phyloP scores from a whole-genome alignment of 1,140 invertebrate genomes.

The Drosophila tristis region DNA sequence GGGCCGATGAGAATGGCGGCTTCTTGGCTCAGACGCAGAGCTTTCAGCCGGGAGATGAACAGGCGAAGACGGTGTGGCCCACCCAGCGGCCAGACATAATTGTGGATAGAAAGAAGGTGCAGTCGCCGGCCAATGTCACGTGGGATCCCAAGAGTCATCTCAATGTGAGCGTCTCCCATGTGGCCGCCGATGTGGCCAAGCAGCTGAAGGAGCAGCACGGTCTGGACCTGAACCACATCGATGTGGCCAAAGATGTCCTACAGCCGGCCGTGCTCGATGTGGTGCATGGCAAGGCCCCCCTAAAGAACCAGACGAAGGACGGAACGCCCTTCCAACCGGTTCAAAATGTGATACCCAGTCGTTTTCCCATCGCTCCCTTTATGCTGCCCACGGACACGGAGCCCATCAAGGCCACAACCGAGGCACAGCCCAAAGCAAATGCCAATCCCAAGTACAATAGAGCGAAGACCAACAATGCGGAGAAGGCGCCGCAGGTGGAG shows the following conservation, averaged over 20 bases:
- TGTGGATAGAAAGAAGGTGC: slow-evolving; percentile 6
- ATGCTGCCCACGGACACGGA: slow-evolving; percentile 49
- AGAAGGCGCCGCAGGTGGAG: slow-evolving; percentile 63
- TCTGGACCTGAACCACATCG: slow-evolving; percentile 59
- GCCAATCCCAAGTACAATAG: slow-evolving; percentile 46
- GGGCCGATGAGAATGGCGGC: slow-evolving; percentile 86
- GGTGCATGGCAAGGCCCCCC: slow-evolving; percentile 62
- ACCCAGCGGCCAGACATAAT: slow-evolving; percentile 59
- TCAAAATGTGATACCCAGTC: slow-evolving; percentile 63
- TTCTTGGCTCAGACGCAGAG: slow-evolving; percentile 83
- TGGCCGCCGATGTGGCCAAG: slow-evolving; percentile 47
- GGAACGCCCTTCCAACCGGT: slow-evolving; percentile 53
- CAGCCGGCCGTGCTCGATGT: slow-evolving; percentile 64
- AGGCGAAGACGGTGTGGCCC: slow-evolving; percentile 55
- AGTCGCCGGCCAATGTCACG: slow-evolving; percentile 31
- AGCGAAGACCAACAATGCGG: slow-evolving; percentile 67
- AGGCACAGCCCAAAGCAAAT: not conserved
- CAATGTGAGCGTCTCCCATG: slow-evolving; percentile 66
- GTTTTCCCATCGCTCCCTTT: slow-evolving; percentile 73
- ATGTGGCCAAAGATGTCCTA: slow-evolving; percentile 59
- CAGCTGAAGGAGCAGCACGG: slow-evolving; percentile 68
- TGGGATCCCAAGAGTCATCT: slow-evolving; percentile 72
- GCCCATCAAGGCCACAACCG: slow-evolving; percentile 20
- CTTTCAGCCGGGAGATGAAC: slow-evolving; percentile 50
- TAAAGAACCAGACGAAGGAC: slow-evolving; percentile 22